Base-by-base conservation (phyloP, 2,113 vertebrate genomes). In the Oryzias celebensis region DNA sequence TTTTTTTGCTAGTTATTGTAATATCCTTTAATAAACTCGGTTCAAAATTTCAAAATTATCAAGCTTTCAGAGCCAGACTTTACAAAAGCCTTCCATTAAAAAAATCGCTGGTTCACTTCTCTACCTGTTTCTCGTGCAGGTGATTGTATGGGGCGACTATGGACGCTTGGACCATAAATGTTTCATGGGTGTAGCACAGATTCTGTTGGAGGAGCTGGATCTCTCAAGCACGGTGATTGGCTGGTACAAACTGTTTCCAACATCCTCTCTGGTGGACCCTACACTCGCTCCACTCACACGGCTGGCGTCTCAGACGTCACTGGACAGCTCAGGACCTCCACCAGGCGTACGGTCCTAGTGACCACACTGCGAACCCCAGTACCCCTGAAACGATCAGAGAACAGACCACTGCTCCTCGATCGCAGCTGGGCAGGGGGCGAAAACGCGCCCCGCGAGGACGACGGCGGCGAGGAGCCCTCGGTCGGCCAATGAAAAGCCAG, bases 171-270 rank as follows among this genome's bases (percentile, higher is more conserved):
- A 99, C 93, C 97, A 99, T 90, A 99, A 99, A 92, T 95, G 95
- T 90, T 99, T 99, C 85, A 99, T 99, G 97, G 97, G 97, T 80
- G 97, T 99, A 87, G 97, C 96, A 88, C 97, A 99, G 83, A 99
- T 99, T 87, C 92, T 98, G 85, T 83, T 99, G 93, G 96, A 98
- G 92, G 96, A 99, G 81, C 92, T 99, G 75, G 96, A 99, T 89
- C 93, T 99, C 70, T 97, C 97, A 65, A 99, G 96, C 79, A 98
- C 98, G 89, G 97, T 99, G 86, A 99, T 99, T 76, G 96, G 96
- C 93, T 99, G 97, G 97, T 99, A 97, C 91, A 99, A 98, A 92
- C 94, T 99, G 77, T 99, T 99, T 88, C 97, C 97, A 52, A 96
- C 97, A 0, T 99, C 97, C 10, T 99, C 97, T 3, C 80, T 99